Percentiles rank a stretch among this genome's conserved stretches.
Conservation (phyloP, 2,797 vertebrate species). For the Urophycis tenuis region DNA sequence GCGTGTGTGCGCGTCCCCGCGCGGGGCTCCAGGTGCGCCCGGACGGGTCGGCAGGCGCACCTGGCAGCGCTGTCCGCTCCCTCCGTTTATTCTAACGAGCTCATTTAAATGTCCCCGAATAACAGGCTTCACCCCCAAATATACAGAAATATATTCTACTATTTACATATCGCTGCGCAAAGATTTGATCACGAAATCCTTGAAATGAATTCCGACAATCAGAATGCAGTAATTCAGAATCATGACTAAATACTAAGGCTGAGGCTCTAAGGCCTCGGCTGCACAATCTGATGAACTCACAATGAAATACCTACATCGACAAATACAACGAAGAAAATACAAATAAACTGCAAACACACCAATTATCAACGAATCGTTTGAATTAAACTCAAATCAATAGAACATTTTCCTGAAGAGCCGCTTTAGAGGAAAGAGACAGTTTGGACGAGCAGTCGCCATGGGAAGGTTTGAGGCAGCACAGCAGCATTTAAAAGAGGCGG, state of each 20-base stretch:
- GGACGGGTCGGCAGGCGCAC: conserved; percentile 57
- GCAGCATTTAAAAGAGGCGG: background rate
- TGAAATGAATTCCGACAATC: background rate
- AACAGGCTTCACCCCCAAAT: background rate
- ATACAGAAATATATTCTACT: background rate
- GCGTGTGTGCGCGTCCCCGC: conserved; percentile 45
- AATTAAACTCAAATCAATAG: background rate
- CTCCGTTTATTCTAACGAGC: conserved; percentile 50
- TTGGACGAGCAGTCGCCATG: background rate
- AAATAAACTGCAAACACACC: background rate
- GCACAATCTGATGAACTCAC: background rate
- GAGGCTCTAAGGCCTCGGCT: background rate
- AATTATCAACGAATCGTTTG: background rate
- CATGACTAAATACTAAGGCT: background rate
- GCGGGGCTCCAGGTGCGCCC: conserved; percentile 68
- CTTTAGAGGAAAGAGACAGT: background rate
- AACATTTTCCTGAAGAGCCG: background rate
- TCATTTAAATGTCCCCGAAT: conserved; percentile 33
- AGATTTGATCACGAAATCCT: background rate
- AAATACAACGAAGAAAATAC: background rate
- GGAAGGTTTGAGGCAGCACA: background rate
- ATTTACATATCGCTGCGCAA: background rate
- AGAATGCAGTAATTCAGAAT: background rate
- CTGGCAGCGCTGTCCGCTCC: conserved; percentile 56
- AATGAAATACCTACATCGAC: background rate